A percentile compares a stretch with the other conserved stretches of the same genome.
Conservation (phyloP, 1,140 invertebrate genomes). For the Drosophila mayri region DNA sequence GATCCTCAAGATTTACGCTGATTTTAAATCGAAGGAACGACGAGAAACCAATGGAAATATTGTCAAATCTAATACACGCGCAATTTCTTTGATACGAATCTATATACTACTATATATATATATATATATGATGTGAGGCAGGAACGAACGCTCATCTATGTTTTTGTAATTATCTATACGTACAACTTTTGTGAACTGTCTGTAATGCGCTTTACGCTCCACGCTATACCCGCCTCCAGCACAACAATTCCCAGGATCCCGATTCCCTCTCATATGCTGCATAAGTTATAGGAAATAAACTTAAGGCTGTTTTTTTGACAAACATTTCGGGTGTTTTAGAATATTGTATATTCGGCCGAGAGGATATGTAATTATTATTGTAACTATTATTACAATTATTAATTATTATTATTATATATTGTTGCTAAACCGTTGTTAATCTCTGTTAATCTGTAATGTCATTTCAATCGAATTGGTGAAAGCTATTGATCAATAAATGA, state of each 20-base stretch:
- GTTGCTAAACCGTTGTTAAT: slow-evolving; percentile 76
- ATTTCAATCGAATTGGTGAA: slow-evolving; percentile 73
- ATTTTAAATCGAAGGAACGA: background rate
- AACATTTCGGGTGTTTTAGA: slow-evolving; percentile 78
- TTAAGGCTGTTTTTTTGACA: slow-evolving; percentile 79
- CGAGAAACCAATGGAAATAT: slow-evolving; percentile 31
- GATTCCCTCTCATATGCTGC: slow-evolving; percentile 21
- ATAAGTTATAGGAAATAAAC: slow-evolving; percentile 57
- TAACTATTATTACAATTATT: slow-evolving; percentile 43
- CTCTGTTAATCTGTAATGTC: slow-evolving; percentile 66
- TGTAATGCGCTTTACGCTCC: slow-evolving; percentile 52
- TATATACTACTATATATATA: slow-evolving; percentile 15
- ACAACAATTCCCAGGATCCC: background rate
- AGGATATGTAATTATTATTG: slow-evolving; percentile 63
- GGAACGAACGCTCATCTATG: slow-evolving; percentile 61
- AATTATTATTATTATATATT: slow-evolving; percentile 48
- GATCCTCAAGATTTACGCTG: background rate
- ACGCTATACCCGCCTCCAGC: slow-evolving; percentile 14
- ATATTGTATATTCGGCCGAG: slow-evolving; percentile 74
- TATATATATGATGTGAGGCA: slow-evolving; percentile 16
- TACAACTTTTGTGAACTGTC: slow-evolving; percentile 42
- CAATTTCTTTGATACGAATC: slow-evolving; percentile 82
- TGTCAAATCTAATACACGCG: slow-evolving; percentile 70
- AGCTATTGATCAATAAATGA: slow-evolving; percentile 60
- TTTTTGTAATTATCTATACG: slow-evolving; percentile 60